These are phyloP conservation scores for Drosophila macrospina DNA, from an alignment of 2,888 invertebrate species.

Conservation along the genomic window DNA sequence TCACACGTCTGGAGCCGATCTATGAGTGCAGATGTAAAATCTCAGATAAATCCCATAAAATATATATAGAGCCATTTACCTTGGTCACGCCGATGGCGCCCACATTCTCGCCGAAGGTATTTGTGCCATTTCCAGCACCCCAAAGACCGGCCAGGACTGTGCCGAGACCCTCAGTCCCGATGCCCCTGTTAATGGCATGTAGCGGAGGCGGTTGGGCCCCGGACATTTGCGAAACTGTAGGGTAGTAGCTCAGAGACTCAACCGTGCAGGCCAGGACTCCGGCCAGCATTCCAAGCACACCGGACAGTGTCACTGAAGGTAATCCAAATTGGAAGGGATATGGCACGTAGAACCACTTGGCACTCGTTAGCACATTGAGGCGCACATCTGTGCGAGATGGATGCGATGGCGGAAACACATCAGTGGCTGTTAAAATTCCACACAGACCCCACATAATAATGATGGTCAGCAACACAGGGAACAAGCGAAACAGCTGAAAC, in stretches of 20 bases:
- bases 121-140: constrained; percentile 94
- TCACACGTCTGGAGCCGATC: constrained; percentile 92
- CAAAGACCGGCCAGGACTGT: constrained; percentile 93
- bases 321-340: constrained; percentile 94
- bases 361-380: constrained; percentile 89
- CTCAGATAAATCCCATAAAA: no score
- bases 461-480: constrained; percentile 92
- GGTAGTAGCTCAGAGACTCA: constrained; percentile 95
- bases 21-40: constrained; percentile 71
- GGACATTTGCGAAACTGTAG: constrained; percentile 94
- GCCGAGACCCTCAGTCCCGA: constrained; percentile 94
- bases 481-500: constrained; percentile 91
- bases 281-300: constrained; percentile 91
- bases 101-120: constrained; percentile 95
- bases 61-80: constrained; percentile 85
- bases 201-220: constrained; percentile 93
- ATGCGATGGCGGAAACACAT: constrained; percentile 88
- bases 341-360: constrained; percentile 92
- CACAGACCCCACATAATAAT: constrained; percentile 92
- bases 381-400: constrained; percentile 91
- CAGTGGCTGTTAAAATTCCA: constrained; percentile 88
- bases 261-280: constrained; percentile 92
- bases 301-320: constrained; percentile 89
- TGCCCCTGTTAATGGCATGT: constrained; percentile 94
- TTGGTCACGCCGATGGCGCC: constrained; percentile 95